These are phyloP conservation scores for Cynopterus brachyotis DNA, from an alignment of 2,113 vertebrate species.

Conservation along the genomic window DNA sequence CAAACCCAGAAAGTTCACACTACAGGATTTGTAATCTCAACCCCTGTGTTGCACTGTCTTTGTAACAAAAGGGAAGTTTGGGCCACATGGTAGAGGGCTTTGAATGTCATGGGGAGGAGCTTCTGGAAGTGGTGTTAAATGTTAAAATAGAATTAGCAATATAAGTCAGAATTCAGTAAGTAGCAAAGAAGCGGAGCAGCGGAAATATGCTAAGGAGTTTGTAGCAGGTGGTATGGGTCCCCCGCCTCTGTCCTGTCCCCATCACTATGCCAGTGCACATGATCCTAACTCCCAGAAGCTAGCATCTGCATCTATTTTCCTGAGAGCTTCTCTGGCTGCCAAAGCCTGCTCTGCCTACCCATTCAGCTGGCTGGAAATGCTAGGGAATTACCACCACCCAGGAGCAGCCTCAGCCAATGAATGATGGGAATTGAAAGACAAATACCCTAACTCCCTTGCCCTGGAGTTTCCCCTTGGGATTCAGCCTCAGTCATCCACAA, in stretches of 20 bases:
- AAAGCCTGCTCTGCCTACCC: neutral
- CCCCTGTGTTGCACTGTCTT: no score
- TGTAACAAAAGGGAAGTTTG: neutral
- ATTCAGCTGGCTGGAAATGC: neutral
- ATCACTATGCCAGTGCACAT: neutral
- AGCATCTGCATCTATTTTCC: neutral
- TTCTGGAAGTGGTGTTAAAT: neutral
- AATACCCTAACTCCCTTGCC: neutral
- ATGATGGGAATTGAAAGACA: neutral
- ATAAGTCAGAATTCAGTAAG: constrained; percentile 6
- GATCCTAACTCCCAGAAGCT: neutral
- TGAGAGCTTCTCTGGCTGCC: neutral
- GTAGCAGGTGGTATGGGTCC: neutral
- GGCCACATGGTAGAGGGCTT: neutral
- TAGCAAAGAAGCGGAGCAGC: neutral
- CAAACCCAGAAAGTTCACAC: neutral
- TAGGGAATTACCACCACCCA: neutral
- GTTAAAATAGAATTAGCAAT: neutral
- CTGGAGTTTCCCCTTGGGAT: neutral
- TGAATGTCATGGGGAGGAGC: neutral
- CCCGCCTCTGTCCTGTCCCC: neutral
- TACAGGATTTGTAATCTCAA: neutral
- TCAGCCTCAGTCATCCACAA: neutral
- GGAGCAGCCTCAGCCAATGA: neutral
- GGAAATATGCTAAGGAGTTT: neutral